Base-by-base conservation (phyloP, 2,888 invertebrate genomes). In the Dendrolimus pini region DNA sequence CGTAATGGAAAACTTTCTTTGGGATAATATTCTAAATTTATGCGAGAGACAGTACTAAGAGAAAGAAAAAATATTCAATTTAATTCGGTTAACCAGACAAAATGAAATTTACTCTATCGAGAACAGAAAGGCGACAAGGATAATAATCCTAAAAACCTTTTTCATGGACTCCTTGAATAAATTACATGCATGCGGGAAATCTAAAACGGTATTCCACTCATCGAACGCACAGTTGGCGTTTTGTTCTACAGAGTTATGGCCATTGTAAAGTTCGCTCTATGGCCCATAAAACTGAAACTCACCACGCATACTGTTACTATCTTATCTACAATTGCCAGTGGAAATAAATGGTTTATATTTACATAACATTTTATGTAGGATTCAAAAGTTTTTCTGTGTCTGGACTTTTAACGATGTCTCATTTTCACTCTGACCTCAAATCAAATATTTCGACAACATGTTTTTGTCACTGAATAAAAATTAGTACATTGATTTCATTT, bases 271-370 rank as follows among this genome's bases (percentile, higher is more conserved):
- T 67, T 67, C 61, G 54, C 70, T 65, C 65, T 70, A 70, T 67
- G 61, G 69, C 64, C 65, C 65, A 72, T 78, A 71, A 76, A 75
- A 72, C 61, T 68, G 52, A 59, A 64, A 66, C 65, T 70, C 60
- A 65, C 61, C 58, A 65, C 61, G 66, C 67, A 58, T 58, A 64
- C 58, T 58, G 63, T 58, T 62, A 63, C 65, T 69, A 62, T 68
- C 64, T 66, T 68, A 71, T 69, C 65, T 63, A 60, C 54, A 57
- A 66, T 64, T 59, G 67, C 55, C 61, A 55, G 60, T 60, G 58
- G 61, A 2, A 47, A 47, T 47, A 47, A 47, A 47, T 47, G 9
- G 12, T 47, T 10, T 62, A 60, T 12, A 9, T 47, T 47, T 47
- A 47, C 47, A 47, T 47, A 47, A 47, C 9, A 47, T 47, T 47